These are phyloP conservation scores for Agyllia agylla DNA, from an alignment of 2,888 invertebrate genomes.

Conservation along the genomic window DNA sequence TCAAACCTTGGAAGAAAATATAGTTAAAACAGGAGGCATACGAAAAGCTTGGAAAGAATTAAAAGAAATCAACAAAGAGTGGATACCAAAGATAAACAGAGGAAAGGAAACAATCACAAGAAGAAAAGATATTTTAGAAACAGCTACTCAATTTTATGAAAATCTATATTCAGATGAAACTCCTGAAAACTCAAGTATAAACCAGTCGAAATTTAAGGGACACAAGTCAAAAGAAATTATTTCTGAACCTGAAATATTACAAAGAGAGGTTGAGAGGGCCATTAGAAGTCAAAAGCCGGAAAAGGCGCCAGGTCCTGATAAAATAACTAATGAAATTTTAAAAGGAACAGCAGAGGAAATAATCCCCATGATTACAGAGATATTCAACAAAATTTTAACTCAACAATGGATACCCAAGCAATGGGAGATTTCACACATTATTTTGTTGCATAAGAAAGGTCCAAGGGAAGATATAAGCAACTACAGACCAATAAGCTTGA, in stretches of 20 bases:
- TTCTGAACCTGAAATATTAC: neutral
- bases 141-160: neutral
- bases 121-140: neutral
- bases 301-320: conserved; percentile 6
- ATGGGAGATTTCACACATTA: neutral
- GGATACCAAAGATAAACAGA: conserved; percentile 29
- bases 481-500: too few species aligned
- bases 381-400: neutral
- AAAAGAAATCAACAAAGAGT: conserved; percentile 37
- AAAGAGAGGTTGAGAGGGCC: neutral
- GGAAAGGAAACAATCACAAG: neutral
- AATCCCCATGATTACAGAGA: neutral
- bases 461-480: too few species aligned
- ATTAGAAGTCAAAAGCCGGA: neutral
- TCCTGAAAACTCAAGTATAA: neutral
- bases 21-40: conserved; percentile 66
- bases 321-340: conserved; percentile 4
- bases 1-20: conserved; percentile 54
- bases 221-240: neutral
- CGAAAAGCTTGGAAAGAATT: conserved; percentile 71
- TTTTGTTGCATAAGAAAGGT: too few species aligned
- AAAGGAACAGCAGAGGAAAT: neutral
- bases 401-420: neutral
- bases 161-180: neutral
- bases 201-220: neutral